Percentiles rank a stretch among this genome's conserved stretches.
Conservation (phyloP, 2,113 vertebrate species). For the Raja brachyura region DNA sequence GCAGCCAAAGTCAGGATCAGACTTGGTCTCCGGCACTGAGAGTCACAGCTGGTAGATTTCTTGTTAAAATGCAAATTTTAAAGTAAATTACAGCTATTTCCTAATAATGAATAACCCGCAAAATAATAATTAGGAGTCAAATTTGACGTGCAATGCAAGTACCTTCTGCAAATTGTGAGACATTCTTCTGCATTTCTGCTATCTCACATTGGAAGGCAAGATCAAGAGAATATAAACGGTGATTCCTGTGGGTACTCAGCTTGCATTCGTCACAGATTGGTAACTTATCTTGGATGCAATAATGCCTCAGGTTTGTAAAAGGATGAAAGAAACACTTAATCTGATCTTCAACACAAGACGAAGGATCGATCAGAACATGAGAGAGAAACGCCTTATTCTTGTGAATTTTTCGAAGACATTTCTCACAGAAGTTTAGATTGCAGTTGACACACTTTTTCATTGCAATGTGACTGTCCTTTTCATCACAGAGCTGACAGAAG, state of each 20-base stretch:
- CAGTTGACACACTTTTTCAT: slow-evolving; percentile 38
- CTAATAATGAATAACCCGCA: background rate
- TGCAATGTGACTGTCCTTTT: background rate
- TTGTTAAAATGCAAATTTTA: background rate
- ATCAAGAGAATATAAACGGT: slow-evolving; percentile 28
- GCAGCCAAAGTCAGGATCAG: too few relatives aligned
- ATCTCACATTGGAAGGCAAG: slow-evolving; percentile 22
- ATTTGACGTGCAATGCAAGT: background rate
- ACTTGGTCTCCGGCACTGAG: too few relatives aligned
- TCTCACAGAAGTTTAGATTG: slow-evolving; percentile 39
- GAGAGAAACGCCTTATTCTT: slow-evolving; percentile 37
- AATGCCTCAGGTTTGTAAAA: slow-evolving; percentile 10
- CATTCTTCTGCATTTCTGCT: slow-evolving; percentile 14
- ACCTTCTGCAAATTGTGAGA: slow-evolving; percentile 28
- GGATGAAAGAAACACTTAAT: slow-evolving; percentile 37
- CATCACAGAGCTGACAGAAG: slow-evolving; percentile 36
- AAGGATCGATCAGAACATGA: slow-evolving; percentile 28
- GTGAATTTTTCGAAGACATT: slow-evolving; percentile 37
- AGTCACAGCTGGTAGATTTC: too few relatives aligned
- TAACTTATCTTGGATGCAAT: slow-evolving; percentile 7
- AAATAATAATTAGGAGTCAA: background rate
- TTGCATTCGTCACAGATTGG: slow-evolving; percentile 34
- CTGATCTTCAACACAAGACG: background rate
- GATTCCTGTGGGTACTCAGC: slow-evolving; percentile 19
- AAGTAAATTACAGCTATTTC: background rate